Conservation (phyloP, 2,797 vertebrate genomes). For the Sciaenops ocellatus region DNA sequence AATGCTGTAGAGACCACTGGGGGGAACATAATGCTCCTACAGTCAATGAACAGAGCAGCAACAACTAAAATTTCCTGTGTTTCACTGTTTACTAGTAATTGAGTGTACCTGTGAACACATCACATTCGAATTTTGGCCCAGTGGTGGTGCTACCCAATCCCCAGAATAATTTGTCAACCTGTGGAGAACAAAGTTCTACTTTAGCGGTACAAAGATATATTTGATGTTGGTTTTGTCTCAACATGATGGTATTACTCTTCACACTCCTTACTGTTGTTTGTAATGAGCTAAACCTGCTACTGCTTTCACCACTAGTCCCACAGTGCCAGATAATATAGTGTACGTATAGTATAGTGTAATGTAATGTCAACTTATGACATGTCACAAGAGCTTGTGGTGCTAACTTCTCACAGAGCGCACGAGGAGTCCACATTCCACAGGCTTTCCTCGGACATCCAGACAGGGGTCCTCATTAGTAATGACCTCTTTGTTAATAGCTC, state of each 20-base stretch:
- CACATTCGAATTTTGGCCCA: no score
- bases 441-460: conserved; percentile 59
- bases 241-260: neutral
- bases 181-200: neutral
- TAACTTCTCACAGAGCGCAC: conserved; percentile 45
- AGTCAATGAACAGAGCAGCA: neutral
- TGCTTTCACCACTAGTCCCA: neutral
- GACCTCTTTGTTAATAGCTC: conserved; percentile 78
- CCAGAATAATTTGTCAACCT: neutral
- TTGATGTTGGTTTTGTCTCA: neutral
- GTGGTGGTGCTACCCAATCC: neutral
- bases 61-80: neutral
- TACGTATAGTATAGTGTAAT: conserved; percentile 41
- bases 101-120: neutral
- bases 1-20: neutral
- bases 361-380: conserved; percentile 18
- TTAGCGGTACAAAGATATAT: neutral
- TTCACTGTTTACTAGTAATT: neutral
- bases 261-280: neutral
- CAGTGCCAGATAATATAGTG: neutral
- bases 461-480: conserved; percentile 82
- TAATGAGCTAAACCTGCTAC: conserved; percentile 16
- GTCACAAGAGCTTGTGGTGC: conserved; percentile 32
- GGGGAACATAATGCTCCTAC: neutral
- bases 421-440: conserved; percentile 69